Conservation (phyloP, 2,888 invertebrate genomes). For the Siphlonurus alternatus region DNA sequence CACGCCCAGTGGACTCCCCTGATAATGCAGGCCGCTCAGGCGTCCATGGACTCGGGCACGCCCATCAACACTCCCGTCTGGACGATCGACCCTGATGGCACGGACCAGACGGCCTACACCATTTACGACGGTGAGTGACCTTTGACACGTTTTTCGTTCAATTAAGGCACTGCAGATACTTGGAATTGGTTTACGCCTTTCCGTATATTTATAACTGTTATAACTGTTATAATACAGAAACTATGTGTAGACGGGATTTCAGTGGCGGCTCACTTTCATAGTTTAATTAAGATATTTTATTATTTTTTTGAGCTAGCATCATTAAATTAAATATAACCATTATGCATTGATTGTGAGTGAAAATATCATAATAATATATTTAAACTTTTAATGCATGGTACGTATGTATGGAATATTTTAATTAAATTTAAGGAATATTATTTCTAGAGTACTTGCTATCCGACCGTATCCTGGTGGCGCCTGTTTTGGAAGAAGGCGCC, state of each 20-base stretch:
- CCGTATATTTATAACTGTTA: no score
- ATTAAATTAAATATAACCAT: background rate
- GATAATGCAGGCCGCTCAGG: conserved; percentile 35
- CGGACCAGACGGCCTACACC: conserved; percentile 36
- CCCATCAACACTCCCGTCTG: conserved; percentile 70
- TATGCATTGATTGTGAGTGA: no score
- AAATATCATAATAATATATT: background rate
- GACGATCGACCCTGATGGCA: conserved; percentile 35
- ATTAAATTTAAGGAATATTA: no score
- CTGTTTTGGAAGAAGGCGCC: conserved; percentile 46
- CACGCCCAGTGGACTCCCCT: conserved; percentile 40
- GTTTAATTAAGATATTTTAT: no score
- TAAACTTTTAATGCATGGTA: background rate
- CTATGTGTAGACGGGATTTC: no score
- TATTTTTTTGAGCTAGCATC: no score
- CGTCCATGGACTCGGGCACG: conserved; percentile 38
- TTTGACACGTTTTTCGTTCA: no score
- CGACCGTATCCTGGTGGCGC: conserved; percentile 59
- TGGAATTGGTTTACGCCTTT: no score
- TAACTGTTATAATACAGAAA: no score
- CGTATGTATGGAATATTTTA: background rate
- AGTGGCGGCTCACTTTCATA: no score
- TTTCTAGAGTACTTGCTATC: conserved; percentile 63
- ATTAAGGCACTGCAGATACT: no score
- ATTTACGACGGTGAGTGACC: conserved; percentile 26